A percentile compares a stretch with the other conserved stretches of the same genome.
These are phyloP conservation scores for Coelopa pilipes DNA, from an alignment of 2,888 invertebrate genomes.

Conservation along the genomic window DNA sequence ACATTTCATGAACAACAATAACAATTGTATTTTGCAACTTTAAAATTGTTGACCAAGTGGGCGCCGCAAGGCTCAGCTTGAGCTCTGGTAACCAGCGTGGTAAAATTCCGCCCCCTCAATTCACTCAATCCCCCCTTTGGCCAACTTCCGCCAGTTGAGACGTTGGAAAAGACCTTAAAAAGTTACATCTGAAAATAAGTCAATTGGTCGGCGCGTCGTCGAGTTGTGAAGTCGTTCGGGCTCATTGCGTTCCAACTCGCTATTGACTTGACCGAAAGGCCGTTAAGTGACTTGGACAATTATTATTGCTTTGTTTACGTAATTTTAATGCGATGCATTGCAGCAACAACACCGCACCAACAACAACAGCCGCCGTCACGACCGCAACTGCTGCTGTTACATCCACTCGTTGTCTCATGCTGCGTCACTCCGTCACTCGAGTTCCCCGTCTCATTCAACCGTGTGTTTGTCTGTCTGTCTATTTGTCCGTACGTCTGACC, in stretches of 20 bases:
- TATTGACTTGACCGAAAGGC: constrained; percentile 33
- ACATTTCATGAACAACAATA: no score
- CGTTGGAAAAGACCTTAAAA: not conserved
- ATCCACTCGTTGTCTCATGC: not conserved
- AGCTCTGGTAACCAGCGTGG: no score
- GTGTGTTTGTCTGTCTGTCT: no score
- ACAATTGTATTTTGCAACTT: no score
- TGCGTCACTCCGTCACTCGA: not conserved
- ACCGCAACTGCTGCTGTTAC: not conserved
- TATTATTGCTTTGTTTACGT: constrained; percentile 36
- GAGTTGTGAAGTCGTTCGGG: not conserved
- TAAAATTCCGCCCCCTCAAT: no score
- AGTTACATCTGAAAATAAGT: not conserved
- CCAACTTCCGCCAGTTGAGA: no score
- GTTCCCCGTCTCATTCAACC: no score
- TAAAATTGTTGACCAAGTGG: no score
- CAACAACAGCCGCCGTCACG: not conserved
- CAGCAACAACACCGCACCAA: not conserved
- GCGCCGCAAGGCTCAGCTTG: no score
- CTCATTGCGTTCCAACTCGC: not conserved
- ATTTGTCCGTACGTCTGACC: no score
- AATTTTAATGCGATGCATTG: constrained; percentile 27
- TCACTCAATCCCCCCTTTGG: no score
- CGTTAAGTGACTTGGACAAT: constrained; percentile 32
- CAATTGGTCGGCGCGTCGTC: not conserved